These are phyloP conservation scores for Poecilia latipinna DNA, from an alignment of 2,113 vertebrate genomes.

Conservation along the genomic window DNA sequence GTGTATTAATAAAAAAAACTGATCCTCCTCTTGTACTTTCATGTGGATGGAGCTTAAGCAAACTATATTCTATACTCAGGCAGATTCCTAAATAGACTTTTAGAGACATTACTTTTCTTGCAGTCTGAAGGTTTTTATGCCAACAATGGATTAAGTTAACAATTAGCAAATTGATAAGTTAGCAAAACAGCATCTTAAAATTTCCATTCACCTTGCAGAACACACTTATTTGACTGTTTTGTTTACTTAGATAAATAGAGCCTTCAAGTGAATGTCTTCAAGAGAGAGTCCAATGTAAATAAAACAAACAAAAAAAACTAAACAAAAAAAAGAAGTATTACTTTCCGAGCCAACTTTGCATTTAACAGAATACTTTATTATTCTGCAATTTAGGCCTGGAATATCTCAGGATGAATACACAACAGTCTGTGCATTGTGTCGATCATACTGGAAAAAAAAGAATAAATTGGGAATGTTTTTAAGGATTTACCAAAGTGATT, in stretches of 20 bases:
- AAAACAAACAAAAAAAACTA: not conserved
- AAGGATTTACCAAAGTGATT: conserved; percentile 21
- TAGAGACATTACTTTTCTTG: not conserved
- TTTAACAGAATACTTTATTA: not conserved
- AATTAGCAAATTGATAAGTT: not conserved
- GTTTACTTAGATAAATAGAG: not conserved
- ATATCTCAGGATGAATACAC: not conserved
- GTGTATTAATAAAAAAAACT: no score
- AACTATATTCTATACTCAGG: not conserved
- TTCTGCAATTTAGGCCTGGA: not conserved
- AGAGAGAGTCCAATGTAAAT: not conserved
- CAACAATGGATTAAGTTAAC: not conserved
- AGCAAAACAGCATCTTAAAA: not conserved
- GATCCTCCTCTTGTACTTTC: not conserved
- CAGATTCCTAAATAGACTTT: not conserved
- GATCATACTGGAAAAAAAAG: not conserved
- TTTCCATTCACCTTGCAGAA: not conserved
- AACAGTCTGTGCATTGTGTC: not conserved
- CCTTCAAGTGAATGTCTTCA: not conserved
- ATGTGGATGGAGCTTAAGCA: not conserved
- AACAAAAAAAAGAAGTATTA: not conserved
- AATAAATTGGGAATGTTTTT: conserved; percentile 2
- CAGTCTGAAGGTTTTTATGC: not conserved
- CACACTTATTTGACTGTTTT: not conserved
- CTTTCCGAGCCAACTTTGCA: not conserved